Percentiles rank a stretch among this genome's conserved stretches.
These are phyloP conservation scores for Deroplatys truncata DNA, from an alignment of 2,888 invertebrate genomes.

Conservation along the genomic window DNA sequence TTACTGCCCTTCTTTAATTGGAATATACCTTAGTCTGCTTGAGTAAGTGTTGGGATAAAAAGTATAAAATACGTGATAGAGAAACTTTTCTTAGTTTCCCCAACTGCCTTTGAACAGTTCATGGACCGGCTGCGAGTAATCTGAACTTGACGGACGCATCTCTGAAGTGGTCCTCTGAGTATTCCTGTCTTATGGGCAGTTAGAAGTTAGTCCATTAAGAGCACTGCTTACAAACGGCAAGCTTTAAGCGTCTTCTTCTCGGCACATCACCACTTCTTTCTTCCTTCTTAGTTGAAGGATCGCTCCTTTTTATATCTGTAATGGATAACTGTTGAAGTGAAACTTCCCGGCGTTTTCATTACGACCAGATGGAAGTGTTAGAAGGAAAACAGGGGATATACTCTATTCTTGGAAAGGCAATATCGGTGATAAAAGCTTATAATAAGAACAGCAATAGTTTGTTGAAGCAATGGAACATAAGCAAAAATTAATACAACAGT, in stretches of 20 bases:
- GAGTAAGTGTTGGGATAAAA: background rate
- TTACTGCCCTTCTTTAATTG: background rate
- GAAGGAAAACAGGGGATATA: no score
- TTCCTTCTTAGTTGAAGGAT: background rate
- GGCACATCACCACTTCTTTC: background rate
- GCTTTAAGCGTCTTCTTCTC: background rate
- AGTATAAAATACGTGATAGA: background rate
- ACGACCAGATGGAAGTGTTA: no score
- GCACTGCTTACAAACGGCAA: background rate
- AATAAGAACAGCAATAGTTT: no score
- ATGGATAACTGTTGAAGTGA: background rate
- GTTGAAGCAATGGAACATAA: no score
- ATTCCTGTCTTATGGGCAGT: background rate
- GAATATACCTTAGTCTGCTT: background rate
- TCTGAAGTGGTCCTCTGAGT: background rate
- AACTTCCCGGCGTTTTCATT: no score
- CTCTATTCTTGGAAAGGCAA: no score
- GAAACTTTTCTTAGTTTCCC: background rate
- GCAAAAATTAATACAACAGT: no score
- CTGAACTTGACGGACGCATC: background rate
- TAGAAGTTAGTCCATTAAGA: background rate
- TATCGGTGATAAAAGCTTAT: no score
- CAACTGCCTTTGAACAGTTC: background rate
- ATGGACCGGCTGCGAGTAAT: background rate
- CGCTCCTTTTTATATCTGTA: background rate